These are phyloP conservation scores for Pyrocoelia pectoralis DNA, from an alignment of 2,888 invertebrate species.

Conservation along the genomic window DNA sequence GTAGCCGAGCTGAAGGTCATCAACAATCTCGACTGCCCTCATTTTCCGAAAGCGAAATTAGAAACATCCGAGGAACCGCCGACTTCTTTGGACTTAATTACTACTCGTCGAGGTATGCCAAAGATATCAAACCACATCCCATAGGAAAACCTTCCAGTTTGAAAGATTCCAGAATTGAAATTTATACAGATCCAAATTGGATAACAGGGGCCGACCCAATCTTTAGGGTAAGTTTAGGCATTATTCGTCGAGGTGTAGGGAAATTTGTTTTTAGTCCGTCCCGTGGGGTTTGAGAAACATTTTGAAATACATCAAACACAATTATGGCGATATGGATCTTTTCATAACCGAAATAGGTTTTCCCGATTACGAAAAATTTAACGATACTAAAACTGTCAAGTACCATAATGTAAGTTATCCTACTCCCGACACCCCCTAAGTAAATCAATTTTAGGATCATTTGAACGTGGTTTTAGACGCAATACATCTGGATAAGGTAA, in stretches of 20 bases:
- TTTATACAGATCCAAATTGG: constrained; percentile 43
- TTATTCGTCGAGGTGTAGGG: constrained; percentile 14
- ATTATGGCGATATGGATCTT: constrained; percentile 66
- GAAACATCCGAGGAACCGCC: constrained; percentile 52
- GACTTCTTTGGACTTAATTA: constrained; percentile 63
- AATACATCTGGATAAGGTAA: neutral
- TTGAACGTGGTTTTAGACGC: constrained; percentile 3
- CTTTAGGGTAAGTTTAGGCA: constrained; percentile 45
- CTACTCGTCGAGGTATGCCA: constrained; percentile 54
- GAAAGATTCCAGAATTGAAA: constrained; percentile 34
- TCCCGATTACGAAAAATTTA: constrained; percentile 16
- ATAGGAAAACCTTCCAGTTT: constrained; percentile 32
- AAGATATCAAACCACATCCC: constrained; percentile 17
- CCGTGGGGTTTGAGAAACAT: too few relatives aligned
- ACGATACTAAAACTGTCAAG: constrained; percentile 33
- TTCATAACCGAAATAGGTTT: constrained; percentile 69
- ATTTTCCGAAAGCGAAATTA: constrained; percentile 37
- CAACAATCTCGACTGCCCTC: constrained; percentile 20
- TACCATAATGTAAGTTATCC: constrained; percentile 28
- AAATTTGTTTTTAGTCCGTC: neutral
- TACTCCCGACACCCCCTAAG: neutral
- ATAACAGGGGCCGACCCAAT: constrained; percentile 17
- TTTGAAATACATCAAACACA: constrained; percentile 68
- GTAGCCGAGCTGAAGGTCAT: constrained; percentile 26
- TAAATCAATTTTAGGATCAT: neutral